Percentiles rank a stretch among this genome's conserved stretches.
phyloP scores from a whole-genome alignment of 1,140 invertebrate genomes.

The Drosophila cardini region DNA sequence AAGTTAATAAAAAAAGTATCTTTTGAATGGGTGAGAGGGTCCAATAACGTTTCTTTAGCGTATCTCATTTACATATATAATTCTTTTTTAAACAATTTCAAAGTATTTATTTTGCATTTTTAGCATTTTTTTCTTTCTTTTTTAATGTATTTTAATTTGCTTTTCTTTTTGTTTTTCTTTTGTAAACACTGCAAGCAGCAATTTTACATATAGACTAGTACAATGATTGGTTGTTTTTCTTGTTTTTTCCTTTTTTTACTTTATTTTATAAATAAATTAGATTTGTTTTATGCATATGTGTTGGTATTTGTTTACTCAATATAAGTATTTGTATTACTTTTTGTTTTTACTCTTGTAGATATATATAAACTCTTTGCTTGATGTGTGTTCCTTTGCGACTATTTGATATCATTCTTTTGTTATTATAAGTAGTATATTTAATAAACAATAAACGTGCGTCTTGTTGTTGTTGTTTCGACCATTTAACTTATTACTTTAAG shows the following conservation, averaged over 20 bases:
- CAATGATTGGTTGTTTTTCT: conserved; percentile 60
- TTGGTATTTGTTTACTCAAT: conserved; percentile 36
- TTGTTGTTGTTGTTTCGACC: conserved; percentile 21
- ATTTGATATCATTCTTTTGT: conserved; percentile 60
- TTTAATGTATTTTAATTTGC: conserved; percentile 23
- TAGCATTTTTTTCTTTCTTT: conserved; percentile 17
- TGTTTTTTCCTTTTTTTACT: no score
- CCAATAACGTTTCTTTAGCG: conserved; percentile 43
- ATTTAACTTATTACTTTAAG: conserved; percentile 37
- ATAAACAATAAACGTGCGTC: conserved; percentile 18
- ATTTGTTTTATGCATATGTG: conserved; percentile 58
- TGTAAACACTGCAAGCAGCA: conserved; percentile 59
- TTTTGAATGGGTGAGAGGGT: neutral
- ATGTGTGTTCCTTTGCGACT: conserved; percentile 73
- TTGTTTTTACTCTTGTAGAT: conserved; percentile 45
- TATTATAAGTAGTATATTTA: conserved; percentile 5
- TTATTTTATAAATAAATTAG: conserved; percentile 72
- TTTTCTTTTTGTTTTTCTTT: conserved; percentile 33
- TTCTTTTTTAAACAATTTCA: conserved; percentile 44
- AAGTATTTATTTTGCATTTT: conserved; percentile 33
- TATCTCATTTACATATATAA: conserved; percentile 38
- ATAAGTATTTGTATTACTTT: conserved; percentile 46
- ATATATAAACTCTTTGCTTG: conserved; percentile 65
- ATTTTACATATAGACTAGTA: conserved; percentile 65
- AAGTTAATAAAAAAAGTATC: neutral